phyloP scores from a whole-genome alignment of 2,113 vertebrate genomes.

The Gorsachius goisagi region DNA sequence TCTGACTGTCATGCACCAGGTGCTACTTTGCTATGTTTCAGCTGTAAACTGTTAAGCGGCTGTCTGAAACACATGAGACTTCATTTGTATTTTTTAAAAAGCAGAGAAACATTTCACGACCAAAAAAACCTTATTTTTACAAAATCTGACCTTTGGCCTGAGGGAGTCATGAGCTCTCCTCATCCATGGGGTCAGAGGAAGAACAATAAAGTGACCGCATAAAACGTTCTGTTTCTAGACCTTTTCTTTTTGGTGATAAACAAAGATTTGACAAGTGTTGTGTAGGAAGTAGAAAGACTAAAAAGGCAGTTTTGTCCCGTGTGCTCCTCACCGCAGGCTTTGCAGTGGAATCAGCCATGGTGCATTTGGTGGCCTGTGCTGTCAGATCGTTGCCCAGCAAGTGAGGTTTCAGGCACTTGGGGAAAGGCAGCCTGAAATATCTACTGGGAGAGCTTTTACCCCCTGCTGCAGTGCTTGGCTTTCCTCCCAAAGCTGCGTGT shows the following conservation, averaged over 20 bases:
- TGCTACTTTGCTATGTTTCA: not conserved
- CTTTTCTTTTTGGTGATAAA: not conserved
- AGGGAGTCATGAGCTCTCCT: not conserved
- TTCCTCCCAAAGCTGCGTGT: not conserved
- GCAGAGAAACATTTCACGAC: accelerated
- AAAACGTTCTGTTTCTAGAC: not conserved
- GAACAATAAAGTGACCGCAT: not conserved
- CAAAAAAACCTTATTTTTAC: not conserved
- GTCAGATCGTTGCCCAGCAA: not conserved
- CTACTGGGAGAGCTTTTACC: not conserved
- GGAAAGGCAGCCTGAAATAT: not conserved
- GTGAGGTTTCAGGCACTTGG: not conserved
- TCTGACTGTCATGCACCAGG: not conserved
- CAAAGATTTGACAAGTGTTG: not conserved
- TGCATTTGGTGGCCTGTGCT: not conserved
- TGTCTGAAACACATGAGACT: not conserved
- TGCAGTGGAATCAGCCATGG: not conserved
- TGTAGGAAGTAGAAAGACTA: not conserved
- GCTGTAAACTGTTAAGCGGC: not conserved
- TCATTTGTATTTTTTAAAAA: not conserved
- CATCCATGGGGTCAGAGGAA: not conserved
- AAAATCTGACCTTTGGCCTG: not conserved
- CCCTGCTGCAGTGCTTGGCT: not conserved
- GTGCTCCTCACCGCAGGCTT: not conserved
- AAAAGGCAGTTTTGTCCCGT: not conserved